Base-by-base conservation (phyloP, 2,888 invertebrate species). In the Ormyrus pomaceus region DNA sequence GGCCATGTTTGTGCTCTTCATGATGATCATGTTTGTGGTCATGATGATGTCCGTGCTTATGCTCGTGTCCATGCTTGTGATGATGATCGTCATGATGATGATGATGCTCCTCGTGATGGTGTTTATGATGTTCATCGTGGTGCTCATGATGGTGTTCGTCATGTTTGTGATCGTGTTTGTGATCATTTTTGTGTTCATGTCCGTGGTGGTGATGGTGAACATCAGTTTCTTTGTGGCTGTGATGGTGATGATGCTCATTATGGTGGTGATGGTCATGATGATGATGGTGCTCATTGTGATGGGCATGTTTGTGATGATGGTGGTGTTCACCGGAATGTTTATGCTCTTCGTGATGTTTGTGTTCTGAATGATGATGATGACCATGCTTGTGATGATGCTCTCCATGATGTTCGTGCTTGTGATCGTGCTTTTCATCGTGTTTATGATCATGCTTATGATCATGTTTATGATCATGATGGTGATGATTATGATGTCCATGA, bases 211-310 rank as follows among this genome's bases (percentile, higher is more conserved):
- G 81, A 48, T 82, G 71, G 50, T 82, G 79, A 3, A 45, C 55
- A 55, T 82, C 82, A 13, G 82, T 79, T 77, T 82, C 82, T 10
- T 82, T 79, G 48, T 82, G 82, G 1, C 7, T 50, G 69, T 82
- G 82, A 50, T 82, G 82, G 9, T 82, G 82, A 19, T 82, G 82
- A 56, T 82, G 82, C 10, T 82, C 70, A 53, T 82, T 79, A 19
- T 79, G 58, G 62, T 82, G 82, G 13, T 82, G 79, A 69, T 82
- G 82, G 6, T 82, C 82, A n/a, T 82, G 82, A 74, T 82, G 82
- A 50, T 82, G 82, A 56, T 82, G 82, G 46, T 82, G 82, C 55
- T 82, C 82, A 51, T 82, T 82, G 9, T 79, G 64, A 65, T 82
- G 82, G 10, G 59, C 7, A 53, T 82, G 82, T 61, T 82, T 82